Percentiles rank a stretch among this genome's conserved stretches.
Evolutionary conservation across 2,888 invertebrate genomes (phyloP).

Genomic region (Calliopum simillimum): DNA sequence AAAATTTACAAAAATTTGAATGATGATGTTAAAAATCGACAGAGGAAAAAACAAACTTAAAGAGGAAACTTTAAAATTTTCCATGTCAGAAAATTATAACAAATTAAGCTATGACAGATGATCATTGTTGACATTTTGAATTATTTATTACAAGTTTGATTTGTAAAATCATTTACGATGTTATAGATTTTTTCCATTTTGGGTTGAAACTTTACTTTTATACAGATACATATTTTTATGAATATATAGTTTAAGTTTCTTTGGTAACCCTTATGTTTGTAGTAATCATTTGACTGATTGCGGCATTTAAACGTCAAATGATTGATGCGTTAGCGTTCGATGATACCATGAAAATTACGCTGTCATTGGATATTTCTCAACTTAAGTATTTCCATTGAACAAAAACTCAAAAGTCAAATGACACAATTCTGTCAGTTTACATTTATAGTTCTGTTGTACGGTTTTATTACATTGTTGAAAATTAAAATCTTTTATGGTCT

Average conservation of each 20-base stretch:
- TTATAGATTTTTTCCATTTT: constrained; percentile 1
- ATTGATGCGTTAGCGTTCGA: constrained; percentile 12
- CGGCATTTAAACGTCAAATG: constrained; percentile 17
- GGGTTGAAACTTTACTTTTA: not conserved
- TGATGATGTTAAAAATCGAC: not conserved
- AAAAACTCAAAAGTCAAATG: no score
- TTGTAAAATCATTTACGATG: not conserved
- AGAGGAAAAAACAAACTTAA: not conserved
- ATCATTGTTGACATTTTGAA: constrained; percentile 22
- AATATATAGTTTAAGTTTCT: not conserved
- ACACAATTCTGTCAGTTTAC: no score
- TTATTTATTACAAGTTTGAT: constrained; percentile 17
- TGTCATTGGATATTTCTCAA: no score
- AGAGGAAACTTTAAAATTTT: not conserved
- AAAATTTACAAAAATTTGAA: constrained; percentile 8
- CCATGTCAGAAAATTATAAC: not conserved
- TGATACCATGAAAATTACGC: no score
- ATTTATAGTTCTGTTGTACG: no score
- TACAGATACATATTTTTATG: not conserved
- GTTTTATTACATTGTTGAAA: no score
- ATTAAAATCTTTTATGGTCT: no score
- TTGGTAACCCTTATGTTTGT: constrained; percentile 1
- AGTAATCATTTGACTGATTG: constrained; percentile 30
- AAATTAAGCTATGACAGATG: constrained; percentile 26
- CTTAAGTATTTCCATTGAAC: no score